phyloP scores from a whole-genome alignment of 2,113 vertebrate species.

The Oenanthe oenanthe region DNA sequence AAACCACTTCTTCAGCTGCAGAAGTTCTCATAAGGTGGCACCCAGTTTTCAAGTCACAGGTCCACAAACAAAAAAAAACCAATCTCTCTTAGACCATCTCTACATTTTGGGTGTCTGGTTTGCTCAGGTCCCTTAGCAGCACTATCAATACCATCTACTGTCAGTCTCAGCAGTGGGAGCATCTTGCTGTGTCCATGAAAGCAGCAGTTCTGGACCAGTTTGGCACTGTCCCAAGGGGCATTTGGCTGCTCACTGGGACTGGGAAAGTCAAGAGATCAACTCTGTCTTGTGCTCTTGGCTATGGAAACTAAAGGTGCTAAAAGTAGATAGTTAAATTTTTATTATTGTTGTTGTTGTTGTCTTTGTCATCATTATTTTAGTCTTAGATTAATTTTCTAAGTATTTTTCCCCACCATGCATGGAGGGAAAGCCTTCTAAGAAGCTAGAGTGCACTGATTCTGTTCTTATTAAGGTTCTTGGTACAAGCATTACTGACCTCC shows the following conservation, averaged over 20 bases:
- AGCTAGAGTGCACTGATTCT: background rate
- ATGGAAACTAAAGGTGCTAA: background rate
- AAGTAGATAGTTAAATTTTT: background rate
- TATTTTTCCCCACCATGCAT: rapidly evolving
- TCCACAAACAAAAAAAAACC: background rate
- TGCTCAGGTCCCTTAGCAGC: background rate
- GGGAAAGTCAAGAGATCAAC: background rate
- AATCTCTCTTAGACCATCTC: background rate
- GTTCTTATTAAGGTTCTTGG: background rate
- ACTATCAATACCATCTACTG: background rate
- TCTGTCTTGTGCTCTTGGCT: background rate
- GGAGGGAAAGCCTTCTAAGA: background rate
- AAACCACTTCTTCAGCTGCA: background rate
- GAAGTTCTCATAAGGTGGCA: background rate
- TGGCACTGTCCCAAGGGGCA: background rate
- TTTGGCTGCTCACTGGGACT: background rate
- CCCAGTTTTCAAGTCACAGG: background rate
- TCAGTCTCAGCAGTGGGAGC: background rate
- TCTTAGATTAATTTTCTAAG: background rate
- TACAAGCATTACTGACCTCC: background rate
- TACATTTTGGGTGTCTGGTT: background rate
- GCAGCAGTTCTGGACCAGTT: background rate
- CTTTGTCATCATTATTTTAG: background rate
- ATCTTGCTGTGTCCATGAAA: background rate
- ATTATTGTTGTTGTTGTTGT: background rate